phyloP scores from a whole-genome alignment of 2,888 invertebrate genomes.

The Drosophila paranaensis region DNA sequence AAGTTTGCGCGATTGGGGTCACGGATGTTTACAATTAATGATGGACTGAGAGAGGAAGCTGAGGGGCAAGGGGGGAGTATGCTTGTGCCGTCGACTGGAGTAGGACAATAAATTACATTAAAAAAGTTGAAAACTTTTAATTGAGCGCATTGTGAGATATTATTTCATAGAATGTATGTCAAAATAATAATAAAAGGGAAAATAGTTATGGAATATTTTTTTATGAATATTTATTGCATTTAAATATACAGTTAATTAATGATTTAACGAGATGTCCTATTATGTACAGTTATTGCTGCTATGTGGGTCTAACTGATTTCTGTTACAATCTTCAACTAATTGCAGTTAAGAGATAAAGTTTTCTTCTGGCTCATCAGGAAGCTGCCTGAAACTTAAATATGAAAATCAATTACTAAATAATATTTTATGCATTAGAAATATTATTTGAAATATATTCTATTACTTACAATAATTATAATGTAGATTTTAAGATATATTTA shows the following conservation, averaged over 20 bases:
- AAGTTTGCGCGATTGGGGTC: slow-evolving; percentile 61
- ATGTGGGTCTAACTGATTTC: no score
- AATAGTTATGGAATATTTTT: not conserved
- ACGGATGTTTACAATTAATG: slow-evolving; percentile 39
- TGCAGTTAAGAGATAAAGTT: no score
- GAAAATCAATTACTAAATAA: no score
- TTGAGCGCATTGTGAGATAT: not conserved
- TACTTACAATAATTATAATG: no score
- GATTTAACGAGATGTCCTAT: not conserved
- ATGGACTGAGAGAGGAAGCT: not conserved
- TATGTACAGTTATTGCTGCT: no score
- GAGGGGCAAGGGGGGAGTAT: slow-evolving; percentile 18
- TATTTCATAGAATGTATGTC: not conserved
- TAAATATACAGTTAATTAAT: not conserved
- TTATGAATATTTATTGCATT: not conserved
- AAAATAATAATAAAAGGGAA: not conserved
- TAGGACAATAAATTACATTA: slow-evolving; percentile 14
- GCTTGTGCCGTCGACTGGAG: slow-evolving; percentile 35
- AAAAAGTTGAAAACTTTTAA: slow-evolving; percentile 6
- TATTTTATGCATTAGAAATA: no score
- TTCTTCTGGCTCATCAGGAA: no score
- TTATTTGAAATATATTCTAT: no score
- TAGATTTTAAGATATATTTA: no score
- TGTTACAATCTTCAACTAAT: no score
- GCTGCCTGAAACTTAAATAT: no score